These are phyloP conservation scores for Nycteola revayana DNA, from an alignment of 2,888 invertebrate species.

Conservation along the genomic window DNA sequence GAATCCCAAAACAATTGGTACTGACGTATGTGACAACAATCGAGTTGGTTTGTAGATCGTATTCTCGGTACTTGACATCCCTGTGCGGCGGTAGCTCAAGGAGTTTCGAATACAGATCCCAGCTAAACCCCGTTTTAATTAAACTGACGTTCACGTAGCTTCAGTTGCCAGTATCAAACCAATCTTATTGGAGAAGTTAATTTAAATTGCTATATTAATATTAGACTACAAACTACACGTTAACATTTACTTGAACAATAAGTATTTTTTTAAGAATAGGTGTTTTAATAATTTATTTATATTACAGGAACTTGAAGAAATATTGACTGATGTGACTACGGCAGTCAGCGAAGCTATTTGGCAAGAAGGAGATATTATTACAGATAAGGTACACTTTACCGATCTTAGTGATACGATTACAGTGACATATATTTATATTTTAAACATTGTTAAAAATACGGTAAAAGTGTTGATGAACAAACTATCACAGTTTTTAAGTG, in stretches of 20 bases:
- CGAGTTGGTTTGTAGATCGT: conserved; percentile 19
- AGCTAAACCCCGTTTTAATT: conserved; percentile 53
- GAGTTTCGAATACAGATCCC: conserved; percentile 33
- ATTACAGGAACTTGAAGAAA: conserved; percentile 95
- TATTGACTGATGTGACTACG: conserved; percentile 93
- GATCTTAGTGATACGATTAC: no score
- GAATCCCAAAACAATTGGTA: conserved; percentile 25
- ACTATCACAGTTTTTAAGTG: no score
- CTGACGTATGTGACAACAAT: conserved; percentile 26
- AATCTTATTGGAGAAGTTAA: conserved; percentile 25
- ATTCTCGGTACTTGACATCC: conserved; percentile 27
- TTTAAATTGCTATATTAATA: background rate
- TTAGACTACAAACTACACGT: no score
- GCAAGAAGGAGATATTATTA: conserved; percentile 92
- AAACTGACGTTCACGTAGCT: conserved; percentile 34
- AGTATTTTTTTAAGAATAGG: no score
- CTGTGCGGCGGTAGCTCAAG: conserved; percentile 26
- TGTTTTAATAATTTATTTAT: conserved; percentile 15
- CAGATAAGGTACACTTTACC: conserved; percentile 86
- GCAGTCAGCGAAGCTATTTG: conserved; percentile 94
- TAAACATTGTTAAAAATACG: no score
- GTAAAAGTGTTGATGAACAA: no score
- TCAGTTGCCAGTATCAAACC: conserved; percentile 22
- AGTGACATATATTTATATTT: no score
- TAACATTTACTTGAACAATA: no score